Percentiles rank a stretch among this genome's conserved stretches.
Evolutionary conservation across 1,140 invertebrate genomes (phyloP).

Genomic region (Agrypnia vestita): DNA sequence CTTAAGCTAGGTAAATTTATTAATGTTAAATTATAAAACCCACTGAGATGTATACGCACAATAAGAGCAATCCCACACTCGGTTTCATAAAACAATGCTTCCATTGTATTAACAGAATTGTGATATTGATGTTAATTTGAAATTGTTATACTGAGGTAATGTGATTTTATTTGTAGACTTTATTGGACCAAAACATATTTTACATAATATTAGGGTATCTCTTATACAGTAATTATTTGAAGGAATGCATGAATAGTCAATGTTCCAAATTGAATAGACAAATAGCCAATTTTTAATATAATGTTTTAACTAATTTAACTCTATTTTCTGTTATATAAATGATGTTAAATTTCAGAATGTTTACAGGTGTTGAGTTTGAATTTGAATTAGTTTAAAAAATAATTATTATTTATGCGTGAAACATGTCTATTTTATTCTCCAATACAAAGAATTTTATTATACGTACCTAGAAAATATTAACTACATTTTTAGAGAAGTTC

Average conservation of each 20-base stretch:
- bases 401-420: no score
- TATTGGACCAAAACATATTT: constrained; percentile 49
- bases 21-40: constrained; percentile 8
- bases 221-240: constrained; percentile 18
- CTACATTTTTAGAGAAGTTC: constrained; percentile 31
- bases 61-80: constrained; percentile 45
- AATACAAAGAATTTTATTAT: constrained; percentile 21
- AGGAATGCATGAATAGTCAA: not conserved
- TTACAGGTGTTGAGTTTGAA: constrained; percentile 18
- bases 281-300: not conserved
- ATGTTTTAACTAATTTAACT: not conserved
- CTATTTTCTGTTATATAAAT: not conserved
- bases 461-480: constrained; percentile 16
- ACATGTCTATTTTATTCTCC: constrained; percentile 5
- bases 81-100: constrained; percentile 48
- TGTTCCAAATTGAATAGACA: not conserved
- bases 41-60: constrained; percentile 48
- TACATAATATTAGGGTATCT: constrained; percentile 32
- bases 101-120: constrained; percentile 57
- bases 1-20: constrained; percentile 22
- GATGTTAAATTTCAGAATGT: not conserved
- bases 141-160: constrained; percentile 46
- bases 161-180: constrained; percentile 53
- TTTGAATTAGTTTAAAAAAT: no score
- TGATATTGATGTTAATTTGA: constrained; percentile 52